Base-by-base conservation (phyloP, 2,113 vertebrate genomes). In the Haemorhous mexicanus region DNA sequence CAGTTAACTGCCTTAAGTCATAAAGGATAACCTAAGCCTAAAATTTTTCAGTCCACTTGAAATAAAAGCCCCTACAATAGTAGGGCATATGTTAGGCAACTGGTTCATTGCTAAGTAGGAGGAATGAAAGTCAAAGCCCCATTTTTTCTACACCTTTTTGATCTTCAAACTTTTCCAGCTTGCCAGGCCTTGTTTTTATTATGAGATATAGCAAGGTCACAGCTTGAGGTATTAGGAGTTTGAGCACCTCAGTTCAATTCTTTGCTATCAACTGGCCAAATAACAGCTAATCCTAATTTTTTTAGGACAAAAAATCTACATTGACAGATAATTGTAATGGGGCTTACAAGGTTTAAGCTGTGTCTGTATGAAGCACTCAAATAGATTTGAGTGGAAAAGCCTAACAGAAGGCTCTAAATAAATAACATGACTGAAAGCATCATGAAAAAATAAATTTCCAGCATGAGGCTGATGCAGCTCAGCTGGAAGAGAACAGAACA, bases 361-460 rank as follows among this genome's bases (percentile, higher is more conserved):
- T 75, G 61, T 28, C 39, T 73, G 13, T 49, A 43, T 0, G 2
- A 87, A 49, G 13, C 10, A 77, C 32, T 91, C 56, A 86, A 94
- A 73, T 1, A 72, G 33, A 74, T 44, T 41, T 53, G 52, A 66
- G 32, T 44, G 19, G 37, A 94, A 76, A 24, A 94, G 24, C 24
- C 30, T 44, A 90, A 78, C 30, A 89, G 46, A 87, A 87, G 59
- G 24, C 53, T 58, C 47, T 24, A 59, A 58, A 78, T 10, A 78
- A 47, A 72, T 15, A 93, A 72, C 12, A 24, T 3, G 7, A 78
- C 16, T 87, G 55, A 88, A 88, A 80, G 49, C 16, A 70, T 11
- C 28, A 24, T 68, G 80, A 69, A 89, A 89, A 95, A 89, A 76
- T 43, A 6, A 41, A 87, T 87, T 92, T 93, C 81, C n/a, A 89